Evolutionary conservation across 2,888 invertebrate genomes (phyloP).

Genomic region (Dasysyrphus tricinctus): DNA sequence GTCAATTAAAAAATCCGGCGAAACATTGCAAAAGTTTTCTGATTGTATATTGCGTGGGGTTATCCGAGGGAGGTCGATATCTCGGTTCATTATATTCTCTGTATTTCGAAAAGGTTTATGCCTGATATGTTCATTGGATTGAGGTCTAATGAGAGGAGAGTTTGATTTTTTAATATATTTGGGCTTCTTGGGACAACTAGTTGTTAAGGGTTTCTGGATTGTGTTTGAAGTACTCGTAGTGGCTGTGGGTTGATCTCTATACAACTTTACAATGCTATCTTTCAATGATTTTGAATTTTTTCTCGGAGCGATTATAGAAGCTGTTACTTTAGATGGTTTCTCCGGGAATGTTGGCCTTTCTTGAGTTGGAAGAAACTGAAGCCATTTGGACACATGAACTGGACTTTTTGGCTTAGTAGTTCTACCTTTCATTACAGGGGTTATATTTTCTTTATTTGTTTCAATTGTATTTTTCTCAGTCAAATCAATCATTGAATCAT

Average conservation of each 20-base stretch:
- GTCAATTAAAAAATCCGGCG: constrained; percentile 27
- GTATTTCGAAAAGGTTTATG: constrained; percentile 18
- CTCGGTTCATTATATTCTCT: neutral
- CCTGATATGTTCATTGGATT: neutral
- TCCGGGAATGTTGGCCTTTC: neutral
- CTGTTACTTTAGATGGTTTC: neutral
- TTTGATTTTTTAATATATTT: neutral
- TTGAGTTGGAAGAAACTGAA: constrained; percentile 37
- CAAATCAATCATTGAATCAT: constrained; percentile 48
- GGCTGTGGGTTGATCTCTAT: constrained; percentile 1
- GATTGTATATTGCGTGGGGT: constrained; percentile 18
- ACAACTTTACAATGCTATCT: constrained; percentile 34
- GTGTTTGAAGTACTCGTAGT: neutral
- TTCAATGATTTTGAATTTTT: constrained; percentile 18
- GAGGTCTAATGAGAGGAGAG: neutral
- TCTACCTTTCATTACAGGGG: neutral
- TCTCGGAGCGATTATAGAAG: neutral
- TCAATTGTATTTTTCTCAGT: neutral
- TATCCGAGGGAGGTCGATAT: neutral
- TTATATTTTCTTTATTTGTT: neutral
- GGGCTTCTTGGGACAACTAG: neutral
- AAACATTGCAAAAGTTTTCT: constrained; percentile 1
- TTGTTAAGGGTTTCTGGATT: neutral
- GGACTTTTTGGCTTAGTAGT: neutral
- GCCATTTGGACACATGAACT: constrained; percentile 45